Conservation (phyloP, 2,888 invertebrate species). For the Oasisia sp. region DNA sequence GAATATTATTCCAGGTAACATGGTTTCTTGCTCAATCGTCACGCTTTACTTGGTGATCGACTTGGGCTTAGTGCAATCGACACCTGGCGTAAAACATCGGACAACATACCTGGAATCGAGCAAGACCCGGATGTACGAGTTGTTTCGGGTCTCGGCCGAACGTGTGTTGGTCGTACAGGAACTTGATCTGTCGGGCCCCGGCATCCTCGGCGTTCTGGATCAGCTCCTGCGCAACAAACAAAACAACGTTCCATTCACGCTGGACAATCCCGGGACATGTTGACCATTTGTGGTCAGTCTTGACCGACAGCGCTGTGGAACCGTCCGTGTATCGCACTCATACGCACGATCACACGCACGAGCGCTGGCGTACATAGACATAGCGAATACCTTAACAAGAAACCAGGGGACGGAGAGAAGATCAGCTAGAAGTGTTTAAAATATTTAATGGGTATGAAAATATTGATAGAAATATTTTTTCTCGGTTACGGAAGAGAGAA, state of each 20-base stretch:
- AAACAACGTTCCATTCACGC: background rate
- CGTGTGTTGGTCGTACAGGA: conserved; percentile 50
- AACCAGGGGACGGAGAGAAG: too few species aligned
- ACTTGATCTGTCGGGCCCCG: conserved; percentile 53
- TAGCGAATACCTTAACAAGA: too few species aligned
- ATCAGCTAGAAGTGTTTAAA: too few species aligned
- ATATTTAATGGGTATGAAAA: too few species aligned
- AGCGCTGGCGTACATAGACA: too few species aligned
- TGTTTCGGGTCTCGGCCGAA: conserved; percentile 38
- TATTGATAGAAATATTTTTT: too few species aligned
- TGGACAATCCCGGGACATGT: background rate
- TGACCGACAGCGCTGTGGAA: too few species aligned
- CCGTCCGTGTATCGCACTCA: too few species aligned
- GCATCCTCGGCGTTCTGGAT: conserved; percentile 63
- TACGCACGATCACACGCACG: too few species aligned
- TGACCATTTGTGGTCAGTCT: background rate
- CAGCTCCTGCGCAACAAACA: conserved; percentile 49
- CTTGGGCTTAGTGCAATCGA: background rate
- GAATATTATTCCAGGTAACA: too few species aligned
- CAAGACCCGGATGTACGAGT: conserved; percentile 43
- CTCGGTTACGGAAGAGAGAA: too few species aligned
- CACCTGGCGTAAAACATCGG: background rate
- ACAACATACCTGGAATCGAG: conserved; percentile 41
- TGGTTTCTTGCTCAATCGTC: background rate
- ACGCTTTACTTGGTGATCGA: background rate